phyloP scores from a whole-genome alignment of 1,140 invertebrate genomes.

The Aphis craccivora region DNA sequence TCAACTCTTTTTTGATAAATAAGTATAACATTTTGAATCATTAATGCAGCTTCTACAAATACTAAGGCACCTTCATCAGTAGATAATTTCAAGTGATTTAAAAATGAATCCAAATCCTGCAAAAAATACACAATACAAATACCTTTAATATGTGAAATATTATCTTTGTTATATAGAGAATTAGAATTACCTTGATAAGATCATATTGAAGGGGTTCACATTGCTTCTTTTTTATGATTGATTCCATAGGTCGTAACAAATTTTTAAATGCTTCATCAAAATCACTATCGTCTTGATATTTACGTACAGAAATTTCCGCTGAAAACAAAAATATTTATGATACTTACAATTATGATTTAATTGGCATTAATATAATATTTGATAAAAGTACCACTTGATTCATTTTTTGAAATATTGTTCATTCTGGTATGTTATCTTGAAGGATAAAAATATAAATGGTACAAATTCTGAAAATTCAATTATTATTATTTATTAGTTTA shows the following conservation, averaged over 20 bases:
- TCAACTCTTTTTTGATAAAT: slow-evolving; percentile 69
- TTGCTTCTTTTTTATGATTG: not conserved
- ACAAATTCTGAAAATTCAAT: slow-evolving; percentile 16
- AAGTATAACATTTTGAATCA: slow-evolving; percentile 67
- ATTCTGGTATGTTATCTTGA: not conserved
- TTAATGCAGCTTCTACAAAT: slow-evolving; percentile 67
- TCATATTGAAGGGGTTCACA: slow-evolving; percentile 45
- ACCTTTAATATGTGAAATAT: not conserved
- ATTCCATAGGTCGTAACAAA: slow-evolving; percentile 27
- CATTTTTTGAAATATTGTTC: not conserved
- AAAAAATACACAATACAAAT: slow-evolving; percentile 8
- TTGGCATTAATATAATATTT: not conserved
- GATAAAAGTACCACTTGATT: not conserved
- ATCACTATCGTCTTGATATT: slow-evolving; percentile 49
- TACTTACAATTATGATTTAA: too few species aligned
- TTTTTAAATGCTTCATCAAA: slow-evolving; percentile 57
- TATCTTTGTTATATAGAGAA: not conserved
- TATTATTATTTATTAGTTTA: not conserved
- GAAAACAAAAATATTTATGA: not conserved
- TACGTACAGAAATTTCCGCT: not conserved
- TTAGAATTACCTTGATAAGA: slow-evolving; percentile 41
- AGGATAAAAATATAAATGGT: not conserved
- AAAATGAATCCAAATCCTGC: slow-evolving; percentile 60
- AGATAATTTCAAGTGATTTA: slow-evolving; percentile 55
- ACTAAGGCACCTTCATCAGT: slow-evolving; percentile 65